These are phyloP conservation scores for Antheraea assamensis DNA, from an alignment of 2,888 invertebrate genomes.

Conservation along the genomic window DNA sequence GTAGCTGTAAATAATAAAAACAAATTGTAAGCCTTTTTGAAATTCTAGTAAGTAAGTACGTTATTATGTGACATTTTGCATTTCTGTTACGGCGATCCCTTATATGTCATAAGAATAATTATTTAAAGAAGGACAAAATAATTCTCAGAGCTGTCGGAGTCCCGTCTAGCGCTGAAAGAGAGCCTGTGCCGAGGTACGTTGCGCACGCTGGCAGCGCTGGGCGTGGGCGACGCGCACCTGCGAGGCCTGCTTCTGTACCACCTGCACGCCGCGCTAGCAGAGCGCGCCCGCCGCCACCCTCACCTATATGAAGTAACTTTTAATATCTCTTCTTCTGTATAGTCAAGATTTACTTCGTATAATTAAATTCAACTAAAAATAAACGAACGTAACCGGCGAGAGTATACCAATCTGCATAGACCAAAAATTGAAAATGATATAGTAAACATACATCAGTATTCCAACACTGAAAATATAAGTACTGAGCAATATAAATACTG, in stretches of 20 bases:
- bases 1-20: too few species aligned
- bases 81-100: too few species aligned
- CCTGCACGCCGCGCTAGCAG: constrained; percentile 78
- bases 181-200: constrained; percentile 83
- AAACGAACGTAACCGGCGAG: not conserved
- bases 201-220: constrained; percentile 78
- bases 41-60: too few species aligned
- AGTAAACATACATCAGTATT: too few species aligned
- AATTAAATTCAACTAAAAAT: not conserved
- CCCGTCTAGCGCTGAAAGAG: constrained; percentile 82
- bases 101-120: too few species aligned
- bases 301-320: constrained; percentile 66
- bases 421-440: too few species aligned
- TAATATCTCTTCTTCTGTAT: not conserved
- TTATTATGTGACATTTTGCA: too few species aligned
- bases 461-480: too few species aligned
- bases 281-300: constrained; percentile 73
- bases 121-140: not conserved
- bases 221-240: constrained; percentile 81
- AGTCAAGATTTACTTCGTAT: not conserved
- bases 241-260: constrained; percentile 77
- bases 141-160: constrained; percentile 81
- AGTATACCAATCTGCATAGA: too few species aligned
- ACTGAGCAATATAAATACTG: too few species aligned
- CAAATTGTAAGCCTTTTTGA: too few species aligned